Evolutionary conservation across 1,140 invertebrate genomes (phyloP).

Genomic region (Conus betulinus): DNA sequence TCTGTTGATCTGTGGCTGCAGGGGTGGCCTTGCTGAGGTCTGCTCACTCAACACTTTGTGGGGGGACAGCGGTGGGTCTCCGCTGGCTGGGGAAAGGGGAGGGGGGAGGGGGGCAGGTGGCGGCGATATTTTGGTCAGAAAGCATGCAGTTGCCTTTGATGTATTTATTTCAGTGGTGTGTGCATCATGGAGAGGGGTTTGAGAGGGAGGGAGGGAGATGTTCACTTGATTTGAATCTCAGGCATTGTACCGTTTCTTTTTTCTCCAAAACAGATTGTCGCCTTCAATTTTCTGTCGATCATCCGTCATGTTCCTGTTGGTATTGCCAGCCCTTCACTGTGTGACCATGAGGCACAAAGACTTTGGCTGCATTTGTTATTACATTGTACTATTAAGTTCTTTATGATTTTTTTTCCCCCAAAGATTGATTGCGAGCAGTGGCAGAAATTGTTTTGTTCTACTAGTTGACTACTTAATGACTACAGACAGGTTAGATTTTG

Average conservation of each 20-base stretch:
- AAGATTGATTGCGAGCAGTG: too few species aligned
- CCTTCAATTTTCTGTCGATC: neutral
- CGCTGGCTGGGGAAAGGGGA: too few species aligned
- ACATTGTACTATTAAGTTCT: neutral
- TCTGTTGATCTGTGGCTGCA: too few species aligned
- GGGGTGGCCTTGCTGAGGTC: too few species aligned
- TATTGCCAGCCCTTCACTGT: too few species aligned
- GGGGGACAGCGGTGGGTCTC: too few species aligned
- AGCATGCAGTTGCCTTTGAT: conserved; percentile 13
- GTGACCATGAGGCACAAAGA: too few species aligned
- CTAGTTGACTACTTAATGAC: too few species aligned
- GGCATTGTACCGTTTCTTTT: neutral
- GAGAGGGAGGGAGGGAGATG: neutral
- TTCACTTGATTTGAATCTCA: conserved; percentile 23
- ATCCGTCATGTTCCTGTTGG: neutral
- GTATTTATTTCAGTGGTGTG: conserved; percentile 7
- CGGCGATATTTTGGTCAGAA: neutral
- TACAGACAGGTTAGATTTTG: too few species aligned
- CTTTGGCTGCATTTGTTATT: neutral
- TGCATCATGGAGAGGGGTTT: neutral
- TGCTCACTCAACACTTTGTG: too few species aligned
- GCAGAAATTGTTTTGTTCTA: too few species aligned
- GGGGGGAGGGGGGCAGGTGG: too few species aligned
- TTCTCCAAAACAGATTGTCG: neutral
- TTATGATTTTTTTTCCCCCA: neutral